Evolutionary conservation across 2,888 invertebrate species (phyloP), one percentile per base, ranked within the genome.

Genomic region (Apodemia zela): DNA sequence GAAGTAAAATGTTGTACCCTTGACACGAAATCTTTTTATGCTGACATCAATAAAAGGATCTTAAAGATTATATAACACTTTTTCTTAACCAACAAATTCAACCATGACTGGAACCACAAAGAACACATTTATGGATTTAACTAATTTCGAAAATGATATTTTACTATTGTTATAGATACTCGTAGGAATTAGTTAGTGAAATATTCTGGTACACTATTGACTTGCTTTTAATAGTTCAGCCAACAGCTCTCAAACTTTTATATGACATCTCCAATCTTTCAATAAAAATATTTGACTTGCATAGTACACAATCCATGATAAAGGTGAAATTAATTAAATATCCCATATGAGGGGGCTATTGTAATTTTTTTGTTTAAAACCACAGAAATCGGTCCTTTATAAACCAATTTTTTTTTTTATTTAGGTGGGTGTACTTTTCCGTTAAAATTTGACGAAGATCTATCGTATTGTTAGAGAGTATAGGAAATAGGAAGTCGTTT

Each of bases 171-270:
- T 8, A 1, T 45, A 1, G 3, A 17, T n/a, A n/a, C 5, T 45
- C 7, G n/a, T 45, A 7, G 7, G 7, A n/a, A n/a, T 45, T n/a
- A 45, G 17, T n/a, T n/a, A 45, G 15, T 45, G 3, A 6, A 47
- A 17, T 47, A 17, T n/a, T 45, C 42, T 5, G 5, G 42, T 42
- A 42, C 42, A 42, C 42, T 42, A 42, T 42, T 47, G 17, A 47
- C n/a, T n/a, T 45, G 45, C 45, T 45, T 47, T 62, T 42, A 57
- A 57, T 62, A 62, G 42, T 25, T 25, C 62, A 13, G 62, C 54
- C 62, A 57, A 42, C 57, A 62, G 8, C 18, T 13, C 54, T 38
- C 38, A 51, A 45, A n/a, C 35, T 18, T 29, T 51, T 18, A 18
- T 61, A 17, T 17, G 45, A 47, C 6, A 47, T 47, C 7, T n/a